phyloP scores from a whole-genome alignment of 2,113 vertebrate genomes.

The Galemys pyrenaicus region DNA sequence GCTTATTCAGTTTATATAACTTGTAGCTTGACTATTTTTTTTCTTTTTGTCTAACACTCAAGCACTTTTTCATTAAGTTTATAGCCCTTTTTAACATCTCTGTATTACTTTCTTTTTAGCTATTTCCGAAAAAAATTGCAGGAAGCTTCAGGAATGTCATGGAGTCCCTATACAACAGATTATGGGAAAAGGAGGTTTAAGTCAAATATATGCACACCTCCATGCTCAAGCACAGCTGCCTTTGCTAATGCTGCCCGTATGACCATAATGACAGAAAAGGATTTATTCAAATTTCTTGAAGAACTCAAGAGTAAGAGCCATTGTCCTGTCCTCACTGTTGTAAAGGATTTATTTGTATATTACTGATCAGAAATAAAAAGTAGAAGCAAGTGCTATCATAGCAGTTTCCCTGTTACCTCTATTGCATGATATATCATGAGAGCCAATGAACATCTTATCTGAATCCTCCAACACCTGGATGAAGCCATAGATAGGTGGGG shows the following conservation, averaged over 20 bases:
- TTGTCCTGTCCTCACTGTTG: not conserved
- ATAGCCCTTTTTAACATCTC: not conserved
- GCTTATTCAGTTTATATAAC: not conserved
- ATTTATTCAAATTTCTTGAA: conserved; percentile 61
- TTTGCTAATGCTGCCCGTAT: conserved; percentile 53
- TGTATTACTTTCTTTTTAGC: conserved; percentile 66
- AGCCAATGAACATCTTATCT: not conserved
- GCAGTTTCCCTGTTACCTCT: not conserved
- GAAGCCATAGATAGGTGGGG: not conserved
- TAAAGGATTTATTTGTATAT: not conserved
- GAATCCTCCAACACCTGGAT: not conserved
- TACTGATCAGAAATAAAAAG: conserved; percentile 1
- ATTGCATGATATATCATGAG: not conserved
- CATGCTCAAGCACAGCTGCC: conserved; percentile 48
- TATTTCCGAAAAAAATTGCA: conserved; percentile 79
- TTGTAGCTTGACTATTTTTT: not conserved
- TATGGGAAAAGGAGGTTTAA: conserved; percentile 44
- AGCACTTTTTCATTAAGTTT: not conserved
- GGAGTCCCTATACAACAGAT: not conserved
- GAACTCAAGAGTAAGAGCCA: conserved; percentile 71
- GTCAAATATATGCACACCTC: not conserved
- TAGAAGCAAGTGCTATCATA: not conserved
- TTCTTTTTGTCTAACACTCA: not conserved
- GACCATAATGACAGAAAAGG: conserved; percentile 59
- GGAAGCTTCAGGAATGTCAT: conserved; percentile 9